These are phyloP conservation scores for Teleiodes luculella DNA, from an alignment of 2,888 invertebrate genomes.

Conservation along the genomic window DNA sequence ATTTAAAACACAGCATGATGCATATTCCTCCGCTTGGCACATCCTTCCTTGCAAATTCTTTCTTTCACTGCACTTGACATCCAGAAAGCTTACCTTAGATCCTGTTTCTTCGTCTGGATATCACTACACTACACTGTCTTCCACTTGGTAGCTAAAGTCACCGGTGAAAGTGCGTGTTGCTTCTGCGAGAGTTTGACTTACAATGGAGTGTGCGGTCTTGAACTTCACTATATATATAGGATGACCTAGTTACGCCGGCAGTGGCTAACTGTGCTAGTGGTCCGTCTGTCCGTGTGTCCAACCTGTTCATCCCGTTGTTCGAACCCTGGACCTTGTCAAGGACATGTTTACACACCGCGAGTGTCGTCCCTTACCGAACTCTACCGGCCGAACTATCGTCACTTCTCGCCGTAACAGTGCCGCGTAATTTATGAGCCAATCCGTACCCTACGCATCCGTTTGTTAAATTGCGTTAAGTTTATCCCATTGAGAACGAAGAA, in stretches of 20 bases:
- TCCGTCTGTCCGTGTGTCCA: conserved; percentile 44
- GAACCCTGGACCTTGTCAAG: conserved; percentile 46
- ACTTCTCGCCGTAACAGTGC: too few relatives aligned
- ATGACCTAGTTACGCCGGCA: conserved; percentile 86
- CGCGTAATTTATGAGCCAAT: too few relatives aligned
- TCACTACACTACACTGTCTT: conserved; percentile 70
- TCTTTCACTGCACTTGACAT: background rate
- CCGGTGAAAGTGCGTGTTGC: conserved; percentile 74
- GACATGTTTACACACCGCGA: conserved; percentile 29
- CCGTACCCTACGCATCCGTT: too few relatives aligned
- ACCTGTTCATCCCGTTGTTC: conserved; percentile 64
- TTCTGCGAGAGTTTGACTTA: conserved; percentile 69
- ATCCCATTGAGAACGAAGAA: too few relatives aligned
- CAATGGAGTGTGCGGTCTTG: conserved; percentile 85
- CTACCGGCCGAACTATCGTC: too few relatives aligned
- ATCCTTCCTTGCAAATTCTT: background rate
- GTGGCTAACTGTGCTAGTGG: conserved; percentile 65
- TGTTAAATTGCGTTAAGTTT: too few relatives aligned
- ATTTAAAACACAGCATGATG: background rate
- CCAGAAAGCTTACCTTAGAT: conserved; percentile 55
- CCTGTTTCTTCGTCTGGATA: conserved; percentile 46
- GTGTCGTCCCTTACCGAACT: background rate
- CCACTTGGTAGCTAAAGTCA: conserved; percentile 55
- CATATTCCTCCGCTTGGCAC: background rate
- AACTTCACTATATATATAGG: conserved; percentile 91